Conservation (phyloP, 2,888 invertebrate genomes). For the Lycocerus yunnanus region DNA sequence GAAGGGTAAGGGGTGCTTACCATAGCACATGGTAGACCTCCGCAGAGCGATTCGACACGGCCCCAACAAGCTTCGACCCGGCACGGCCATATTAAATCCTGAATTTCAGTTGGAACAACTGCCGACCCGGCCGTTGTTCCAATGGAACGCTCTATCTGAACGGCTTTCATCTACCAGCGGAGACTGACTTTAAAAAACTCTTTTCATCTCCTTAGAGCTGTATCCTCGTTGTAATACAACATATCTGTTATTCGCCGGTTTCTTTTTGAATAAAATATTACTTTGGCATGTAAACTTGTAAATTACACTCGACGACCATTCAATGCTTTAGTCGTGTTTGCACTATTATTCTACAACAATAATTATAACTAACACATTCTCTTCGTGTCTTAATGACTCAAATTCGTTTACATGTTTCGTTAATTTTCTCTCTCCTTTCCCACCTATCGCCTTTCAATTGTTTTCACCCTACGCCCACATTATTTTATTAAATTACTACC, state of each 20-base stretch:
- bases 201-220: conserved; percentile 48
- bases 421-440: background rate
- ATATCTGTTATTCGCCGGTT: conserved; percentile 54
- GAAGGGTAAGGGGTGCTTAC: conserved; percentile 24
- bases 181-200: conserved; percentile 52
- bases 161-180: conserved; percentile 39
- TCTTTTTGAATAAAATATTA: conserved; percentile 43
- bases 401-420: conserved; percentile 17
- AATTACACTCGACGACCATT: conserved; percentile 27
- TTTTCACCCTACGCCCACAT: background rate
- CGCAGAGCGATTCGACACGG: conserved; percentile 42
- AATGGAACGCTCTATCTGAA: conserved; percentile 46
- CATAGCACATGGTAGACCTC: conserved; percentile 40
- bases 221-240: conserved; percentile 54
- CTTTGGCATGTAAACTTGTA: conserved; percentile 30
- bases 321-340: conserved; percentile 25
- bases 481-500: too few species aligned
- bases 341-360: conserved; percentile 12
- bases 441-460: background rate
- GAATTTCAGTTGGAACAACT: conserved; percentile 50
- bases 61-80: conserved; percentile 30
- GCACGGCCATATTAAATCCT: conserved; percentile 24
- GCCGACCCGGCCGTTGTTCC: conserved; percentile 51
- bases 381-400: conserved; percentile 14
- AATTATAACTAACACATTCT: conserved; percentile 21